phyloP scores from a whole-genome alignment of 2,113 vertebrate species.

The Eolophus roseicapilla region DNA sequence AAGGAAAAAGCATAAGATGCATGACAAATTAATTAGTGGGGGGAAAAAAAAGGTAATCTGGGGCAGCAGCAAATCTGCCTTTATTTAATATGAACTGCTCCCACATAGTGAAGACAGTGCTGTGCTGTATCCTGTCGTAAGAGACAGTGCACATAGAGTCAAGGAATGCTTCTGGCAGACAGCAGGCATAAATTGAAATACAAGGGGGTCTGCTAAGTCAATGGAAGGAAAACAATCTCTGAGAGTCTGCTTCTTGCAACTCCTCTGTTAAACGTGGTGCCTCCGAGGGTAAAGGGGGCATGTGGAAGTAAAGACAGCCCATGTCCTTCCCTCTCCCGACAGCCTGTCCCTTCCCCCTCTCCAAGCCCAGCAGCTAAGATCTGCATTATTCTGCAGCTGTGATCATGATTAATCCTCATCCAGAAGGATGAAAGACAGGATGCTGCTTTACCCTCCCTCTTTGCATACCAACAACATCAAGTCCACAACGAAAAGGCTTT shows the following conservation, averaged over 20 bases:
- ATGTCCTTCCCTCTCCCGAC: not conserved
- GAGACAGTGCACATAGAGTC: not conserved
- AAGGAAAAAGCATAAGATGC: not conserved
- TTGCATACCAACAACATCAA: not conserved
- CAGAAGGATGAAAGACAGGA: slow-evolving; percentile 18
- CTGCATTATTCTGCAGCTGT: slow-evolving; percentile 35
- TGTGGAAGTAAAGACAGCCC: not conserved
- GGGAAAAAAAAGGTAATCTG: not conserved
- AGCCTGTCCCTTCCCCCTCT: not conserved
- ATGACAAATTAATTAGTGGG: not conserved
- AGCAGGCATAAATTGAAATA: not conserved
- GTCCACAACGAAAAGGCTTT: not conserved
- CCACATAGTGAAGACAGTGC: not conserved
- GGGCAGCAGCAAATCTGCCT: not conserved
- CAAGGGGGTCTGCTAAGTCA: not conserved
- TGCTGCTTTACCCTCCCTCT: not conserved
- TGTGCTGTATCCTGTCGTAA: not conserved
- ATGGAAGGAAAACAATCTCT: not conserved
- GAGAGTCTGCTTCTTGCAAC: not conserved
- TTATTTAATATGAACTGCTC: not conserved
- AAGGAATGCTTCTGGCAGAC: not conserved
- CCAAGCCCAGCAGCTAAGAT: slow-evolving; percentile 9
- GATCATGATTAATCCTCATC: slow-evolving; percentile 39
- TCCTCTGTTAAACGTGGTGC: accelerated
- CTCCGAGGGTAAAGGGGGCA: not conserved